A percentile compares a stretch with the other conserved stretches of the same genome.
Evolutionary conservation across 2,888 invertebrate genomes (phyloP).

Genomic region (Prosapia bicincta): DNA sequence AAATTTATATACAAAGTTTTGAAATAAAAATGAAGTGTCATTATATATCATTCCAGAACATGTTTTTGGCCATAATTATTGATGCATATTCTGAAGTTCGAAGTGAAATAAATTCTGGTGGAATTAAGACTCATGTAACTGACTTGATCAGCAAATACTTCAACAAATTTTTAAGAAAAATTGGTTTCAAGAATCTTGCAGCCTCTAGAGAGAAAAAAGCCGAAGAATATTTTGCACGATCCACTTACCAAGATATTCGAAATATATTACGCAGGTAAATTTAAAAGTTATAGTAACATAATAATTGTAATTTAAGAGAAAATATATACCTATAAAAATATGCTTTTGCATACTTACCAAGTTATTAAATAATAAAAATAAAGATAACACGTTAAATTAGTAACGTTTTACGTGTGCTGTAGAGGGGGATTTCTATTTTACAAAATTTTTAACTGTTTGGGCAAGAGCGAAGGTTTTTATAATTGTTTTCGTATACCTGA

Average conservation of each 20-base stretch:
- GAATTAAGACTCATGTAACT: conserved; percentile 8
- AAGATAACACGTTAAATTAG: no score
- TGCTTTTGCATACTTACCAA: no score
- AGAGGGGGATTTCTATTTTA: no score
- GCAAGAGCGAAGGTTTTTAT: no score
- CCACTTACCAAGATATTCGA: conserved; percentile 8
- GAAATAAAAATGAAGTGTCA: no score
- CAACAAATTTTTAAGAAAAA: neutral
- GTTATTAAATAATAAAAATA: no score
- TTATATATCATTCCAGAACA: conserved; percentile 12
- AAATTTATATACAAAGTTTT: no score
- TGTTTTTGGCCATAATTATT: conserved; percentile 23
- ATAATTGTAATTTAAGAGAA: no score
- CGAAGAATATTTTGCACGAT: neutral
- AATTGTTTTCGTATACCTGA: no score
- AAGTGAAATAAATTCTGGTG: conserved; percentile 9
- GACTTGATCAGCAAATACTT: conserved; percentile 11
- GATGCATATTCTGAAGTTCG: conserved; percentile 21
- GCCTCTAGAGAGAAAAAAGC: neutral
- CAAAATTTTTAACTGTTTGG: no score
- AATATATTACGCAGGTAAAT: conserved; percentile 20
- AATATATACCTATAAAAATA: neutral
- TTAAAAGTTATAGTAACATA: no score
- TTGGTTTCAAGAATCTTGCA: neutral
- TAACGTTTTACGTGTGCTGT: no score